Base-by-base conservation (phyloP, 2,113 vertebrate species). In the Gallinago media region DNA sequence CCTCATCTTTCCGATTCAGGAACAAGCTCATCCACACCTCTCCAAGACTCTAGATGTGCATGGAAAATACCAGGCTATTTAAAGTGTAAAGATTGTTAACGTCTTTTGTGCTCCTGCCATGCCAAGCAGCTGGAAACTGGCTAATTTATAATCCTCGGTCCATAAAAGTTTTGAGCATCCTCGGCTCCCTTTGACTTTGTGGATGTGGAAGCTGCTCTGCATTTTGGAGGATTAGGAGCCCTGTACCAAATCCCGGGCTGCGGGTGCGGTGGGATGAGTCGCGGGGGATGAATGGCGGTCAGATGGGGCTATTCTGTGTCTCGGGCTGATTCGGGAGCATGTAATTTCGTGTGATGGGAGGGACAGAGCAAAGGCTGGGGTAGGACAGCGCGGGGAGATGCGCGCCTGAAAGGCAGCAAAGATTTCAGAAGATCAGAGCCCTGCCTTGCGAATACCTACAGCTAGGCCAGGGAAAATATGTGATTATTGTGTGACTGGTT, bases 161-260 rank as follows among this genome's bases (percentile, higher is more conserved):
- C 38, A 8, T 61, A 46, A 89, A 89, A 94, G 81, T 95, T 95
- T 67, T 83, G 63, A 58, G 49, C 74, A 55, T 85, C 74, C 71
- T 85, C 27, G 21, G 49, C 46, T 88, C 62, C 36, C 54, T 95
- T 85, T 82, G 84, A 56, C 74, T 85, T 75, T 0, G 22, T 50
- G 81, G 89, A 82, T 79, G 70, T 65, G 42, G 93, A 68, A 91
- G 78, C 65, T 61, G 91, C 65, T 89, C 68, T 81, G 84, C 68
- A 59, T 92, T 80, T 94, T 32, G 56, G 22, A 77, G 86, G 91
- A 75, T 93, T 92, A 73, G 52, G 85, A 72, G 71, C 0, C 6
- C 26, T 85, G 66, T 44, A 58, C 74, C 34, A 74, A 86, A 84
- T 89, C 73, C 46, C 34, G 61, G 86, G 55, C 78, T 67, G 36